A percentile compares a stretch with the other conserved stretches of the same genome.
Conservation (phyloP, 2,113 vertebrate genomes). For the Labeo rohita region DNA sequence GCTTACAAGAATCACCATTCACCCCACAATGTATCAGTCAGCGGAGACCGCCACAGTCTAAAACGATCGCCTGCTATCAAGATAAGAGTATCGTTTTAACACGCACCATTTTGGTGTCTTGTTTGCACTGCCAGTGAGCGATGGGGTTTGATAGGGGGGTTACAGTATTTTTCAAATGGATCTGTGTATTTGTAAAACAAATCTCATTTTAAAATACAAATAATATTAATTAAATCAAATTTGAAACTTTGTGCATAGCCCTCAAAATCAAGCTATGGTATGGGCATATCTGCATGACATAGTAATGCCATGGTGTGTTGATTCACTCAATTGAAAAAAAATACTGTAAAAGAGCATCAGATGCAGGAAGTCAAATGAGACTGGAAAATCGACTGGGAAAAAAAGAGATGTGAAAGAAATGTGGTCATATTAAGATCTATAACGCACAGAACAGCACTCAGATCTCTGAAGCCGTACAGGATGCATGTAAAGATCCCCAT, state of each 20-base stretch:
- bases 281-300: not conserved
- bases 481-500: not conserved
- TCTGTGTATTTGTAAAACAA: not conserved
- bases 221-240: not conserved
- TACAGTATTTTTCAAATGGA: not conserved
- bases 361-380: not conserved
- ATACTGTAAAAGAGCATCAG: not conserved
- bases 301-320: not conserved
- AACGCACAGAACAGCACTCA: not conserved
- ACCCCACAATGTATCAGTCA: slow-evolving; percentile 16
- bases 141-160: not conserved
- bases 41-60: not conserved
- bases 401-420: not conserved
- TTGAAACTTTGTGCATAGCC: not conserved
- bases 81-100: slow-evolving; percentile 18
- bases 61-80: not conserved
- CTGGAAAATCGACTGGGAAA: not conserved
- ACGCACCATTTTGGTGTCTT: not conserved
- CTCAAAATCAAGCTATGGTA: not conserved
- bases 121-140: not conserved
- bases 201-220: not conserved
- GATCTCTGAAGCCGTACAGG: slow-evolving; percentile 19
- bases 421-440: not conserved
- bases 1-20: slow-evolving; percentile 20
- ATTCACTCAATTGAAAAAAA: not conserved